Percentiles rank a stretch among this genome's conserved stretches.
phyloP scores from a whole-genome alignment of 2,113 vertebrate genomes.

The Uropsilus gracilis region DNA sequence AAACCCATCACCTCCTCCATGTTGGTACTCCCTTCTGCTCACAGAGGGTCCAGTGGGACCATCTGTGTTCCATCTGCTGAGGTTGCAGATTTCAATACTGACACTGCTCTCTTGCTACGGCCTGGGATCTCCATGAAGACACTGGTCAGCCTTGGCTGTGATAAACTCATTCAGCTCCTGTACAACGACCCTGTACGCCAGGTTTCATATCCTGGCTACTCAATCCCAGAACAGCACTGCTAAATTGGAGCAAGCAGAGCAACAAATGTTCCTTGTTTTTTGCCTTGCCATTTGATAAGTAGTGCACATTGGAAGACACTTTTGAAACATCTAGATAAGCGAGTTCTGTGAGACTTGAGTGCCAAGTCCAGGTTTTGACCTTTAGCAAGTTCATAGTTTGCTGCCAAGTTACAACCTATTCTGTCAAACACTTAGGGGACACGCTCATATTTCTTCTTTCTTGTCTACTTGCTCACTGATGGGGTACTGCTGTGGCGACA shows the following conservation, averaged over 20 bases:
- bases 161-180: not conserved
- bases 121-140: not conserved
- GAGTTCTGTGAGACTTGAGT: constrained; percentile 54
- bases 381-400: constrained; percentile 65
- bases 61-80: not conserved
- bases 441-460: not conserved
- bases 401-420: constrained; percentile 72
- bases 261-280: constrained; percentile 66
- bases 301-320: constrained; percentile 61
- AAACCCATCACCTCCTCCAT: not conserved
- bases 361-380: constrained; percentile 81
- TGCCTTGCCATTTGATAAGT: constrained; percentile 66
- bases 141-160: not conserved
- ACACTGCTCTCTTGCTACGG: not conserved
- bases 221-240: constrained; percentile 18
- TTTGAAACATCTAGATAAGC: constrained; percentile 76
- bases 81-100: not conserved
- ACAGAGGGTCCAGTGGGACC: not conserved
- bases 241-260: constrained; percentile 52
- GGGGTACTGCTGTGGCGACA: constrained; percentile 57
- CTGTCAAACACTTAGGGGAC: constrained; percentile 51
- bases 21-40: not conserved
- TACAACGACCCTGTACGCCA: not conserved
- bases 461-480: constrained; percentile 52
- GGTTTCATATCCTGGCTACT: not conserved